Evolutionary conservation across 2,888 invertebrate species (phyloP).

Genomic region (Drosophila merina): DNA sequence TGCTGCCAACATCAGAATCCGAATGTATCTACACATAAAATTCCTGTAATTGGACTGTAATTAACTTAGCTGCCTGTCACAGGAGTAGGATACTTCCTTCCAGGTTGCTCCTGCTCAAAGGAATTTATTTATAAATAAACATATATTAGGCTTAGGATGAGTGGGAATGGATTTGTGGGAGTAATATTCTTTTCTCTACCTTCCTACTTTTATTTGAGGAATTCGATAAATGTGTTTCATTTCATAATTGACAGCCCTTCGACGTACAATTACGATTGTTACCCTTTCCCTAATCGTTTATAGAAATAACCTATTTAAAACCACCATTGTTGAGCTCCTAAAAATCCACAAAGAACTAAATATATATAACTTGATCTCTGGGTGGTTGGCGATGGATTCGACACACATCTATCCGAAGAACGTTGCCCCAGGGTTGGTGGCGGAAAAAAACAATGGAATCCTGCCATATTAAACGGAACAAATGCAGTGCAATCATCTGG

Average conservation of each 20-base stretch:
- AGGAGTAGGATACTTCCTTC: conserved; percentile 13
- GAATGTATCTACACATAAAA: conserved; percentile 54
- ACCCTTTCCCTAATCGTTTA: conserved; percentile 2
- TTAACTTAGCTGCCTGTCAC: conserved; percentile 57
- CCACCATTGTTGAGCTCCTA: conserved; percentile 24
- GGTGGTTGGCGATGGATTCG: conserved; percentile 19
- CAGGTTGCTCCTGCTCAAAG: conserved; percentile 16
- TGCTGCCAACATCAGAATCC: conserved; percentile 34
- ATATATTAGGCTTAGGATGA: neutral
- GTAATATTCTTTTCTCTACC: neutral
- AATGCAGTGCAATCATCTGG: conserved; percentile 56
- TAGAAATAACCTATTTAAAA: conserved; percentile 24
- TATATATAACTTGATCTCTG: conserved; percentile 20
- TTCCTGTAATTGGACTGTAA: conserved; percentile 70
- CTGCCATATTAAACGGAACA: conserved; percentile 69
- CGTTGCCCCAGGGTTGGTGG: conserved; percentile 56
- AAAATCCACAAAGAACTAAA: neutral
- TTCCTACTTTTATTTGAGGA: neutral
- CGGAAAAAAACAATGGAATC: conserved; percentile 45
- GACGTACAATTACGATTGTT: conserved; percentile 5
- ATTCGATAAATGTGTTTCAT: neutral
- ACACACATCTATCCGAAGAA: conserved; percentile 39
- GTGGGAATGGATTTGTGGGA: neutral
- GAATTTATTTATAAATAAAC: conserved; percentile 21
- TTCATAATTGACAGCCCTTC: neutral